Conservation (phyloP, 2,113 vertebrate genomes). For the Thamnophis sirtalis region DNA sequence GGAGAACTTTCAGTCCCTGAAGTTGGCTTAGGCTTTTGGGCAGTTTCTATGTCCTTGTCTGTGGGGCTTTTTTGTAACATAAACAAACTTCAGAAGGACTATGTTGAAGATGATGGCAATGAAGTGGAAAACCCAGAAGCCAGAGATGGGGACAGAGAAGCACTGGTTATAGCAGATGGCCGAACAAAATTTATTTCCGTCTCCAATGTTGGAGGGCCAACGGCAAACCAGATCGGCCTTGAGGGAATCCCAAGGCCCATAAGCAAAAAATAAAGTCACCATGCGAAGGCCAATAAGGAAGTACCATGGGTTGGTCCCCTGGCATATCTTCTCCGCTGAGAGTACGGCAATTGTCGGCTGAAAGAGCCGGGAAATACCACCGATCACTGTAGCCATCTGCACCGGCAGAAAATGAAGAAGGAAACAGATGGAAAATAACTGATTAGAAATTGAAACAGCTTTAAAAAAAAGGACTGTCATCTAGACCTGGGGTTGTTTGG, state of each 20-base stretch:
- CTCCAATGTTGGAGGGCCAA: neutral
- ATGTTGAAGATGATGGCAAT: neutral
- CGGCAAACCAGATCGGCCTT: neutral
- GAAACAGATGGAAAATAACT: neutral
- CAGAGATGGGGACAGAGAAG: neutral
- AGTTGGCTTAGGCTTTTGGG: neutral
- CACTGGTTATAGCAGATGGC: slow-evolving; percentile 7
- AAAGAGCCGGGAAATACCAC: slow-evolving; percentile 3
- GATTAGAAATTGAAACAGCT: neutral
- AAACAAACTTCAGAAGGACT: slow-evolving; percentile 17
- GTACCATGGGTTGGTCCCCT: slow-evolving; percentile 4
- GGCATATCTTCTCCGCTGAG: neutral
- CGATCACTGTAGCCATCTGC: neutral
- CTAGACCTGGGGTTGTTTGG: neutral
- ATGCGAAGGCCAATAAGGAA: slow-evolving; percentile 19
- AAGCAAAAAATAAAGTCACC: slow-evolving; percentile 17
- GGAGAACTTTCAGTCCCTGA: neutral
- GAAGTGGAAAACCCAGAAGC: slow-evolving; percentile 1
- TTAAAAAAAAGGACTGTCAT: neutral
- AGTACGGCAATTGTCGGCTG: neutral
- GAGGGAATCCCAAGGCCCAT: neutral
- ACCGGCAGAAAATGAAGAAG: neutral
- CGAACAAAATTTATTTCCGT: neutral
- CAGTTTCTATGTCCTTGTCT: neutral
- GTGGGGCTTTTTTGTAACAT: neutral